Conservation (phyloP, 2,888 invertebrate species). For the Uloborus plumipes region DNA sequence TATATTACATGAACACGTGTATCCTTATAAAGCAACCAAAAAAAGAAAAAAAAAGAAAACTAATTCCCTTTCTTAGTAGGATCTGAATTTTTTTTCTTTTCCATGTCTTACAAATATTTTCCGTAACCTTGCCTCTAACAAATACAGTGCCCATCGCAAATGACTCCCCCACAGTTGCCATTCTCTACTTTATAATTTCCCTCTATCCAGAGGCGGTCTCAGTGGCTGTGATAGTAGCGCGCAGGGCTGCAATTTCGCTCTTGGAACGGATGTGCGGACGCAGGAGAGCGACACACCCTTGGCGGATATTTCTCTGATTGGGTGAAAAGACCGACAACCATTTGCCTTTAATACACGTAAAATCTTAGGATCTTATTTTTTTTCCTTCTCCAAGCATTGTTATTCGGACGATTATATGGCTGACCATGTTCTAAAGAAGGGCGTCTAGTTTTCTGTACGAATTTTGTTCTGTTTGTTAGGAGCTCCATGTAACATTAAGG, state of each 20-base stretch:
- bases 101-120: too few relatives aligned
- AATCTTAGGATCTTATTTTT: conserved; percentile 12
- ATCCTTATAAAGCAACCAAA: too few relatives aligned
- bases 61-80: too few relatives aligned
- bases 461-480: conserved; percentile 23
- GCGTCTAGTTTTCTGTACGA: conserved; percentile 28
- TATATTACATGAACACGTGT: too few relatives aligned
- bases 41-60: too few relatives aligned
- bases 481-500: conserved; percentile 38
- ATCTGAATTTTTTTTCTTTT: too few relatives aligned
- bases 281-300: conserved; percentile 37
- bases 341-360: conserved; percentile 30
- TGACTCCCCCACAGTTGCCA: conserved; percentile 28
- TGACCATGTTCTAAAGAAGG: conserved; percentile 10
- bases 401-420: conserved; percentile 43
- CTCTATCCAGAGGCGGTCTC: conserved; percentile 28
- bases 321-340: conserved; percentile 53
- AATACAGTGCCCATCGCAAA: conserved; percentile 33
- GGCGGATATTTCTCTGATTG: conserved; percentile 58
- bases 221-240: conserved; percentile 59
- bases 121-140: conserved; percentile 13
- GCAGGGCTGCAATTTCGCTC: conserved; percentile 38
- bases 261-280: conserved; percentile 45
- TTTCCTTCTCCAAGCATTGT: neutral
- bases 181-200: conserved; percentile 36